Base-by-base conservation (phyloP, 1,140 invertebrate species). In the Pseudomyrmex concolor region DNA sequence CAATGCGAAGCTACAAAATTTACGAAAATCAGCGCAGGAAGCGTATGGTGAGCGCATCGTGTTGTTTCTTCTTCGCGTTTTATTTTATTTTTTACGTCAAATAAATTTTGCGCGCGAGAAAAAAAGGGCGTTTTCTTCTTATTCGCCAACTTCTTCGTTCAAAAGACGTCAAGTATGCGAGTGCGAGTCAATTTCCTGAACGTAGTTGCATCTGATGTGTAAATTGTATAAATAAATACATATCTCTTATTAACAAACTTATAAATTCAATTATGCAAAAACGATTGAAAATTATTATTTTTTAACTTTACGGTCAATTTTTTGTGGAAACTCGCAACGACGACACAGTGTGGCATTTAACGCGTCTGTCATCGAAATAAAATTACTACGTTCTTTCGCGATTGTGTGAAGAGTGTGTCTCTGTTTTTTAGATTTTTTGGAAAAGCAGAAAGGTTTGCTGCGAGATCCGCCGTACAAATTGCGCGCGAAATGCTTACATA, bases 401-500 rank as follows among this genome's bases (percentile, higher is more conserved):
- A 17, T 4, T 12, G 34, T 8, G n/a, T 10, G 12, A 13, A 71
- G 8, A 45, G 2, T 15, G 22, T 17, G 15, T 71, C 0, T 15
- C 22, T 22, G 1, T 22, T 2, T 64, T 95, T 57, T 89, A 98
- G 98, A 98, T 94, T 95, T 98, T 87, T 94, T 98, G 85, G 96
- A 97, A 90, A 95, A 96, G 85, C 97, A 98, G 94, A 97, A 97
- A 92, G 96, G 96, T 85, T 95, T 97, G 82, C 93, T 97, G 63
- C 95, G 97, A 84, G 97, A 97, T 92, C 96, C 97, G 17, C 97
- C 97, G 45, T 96, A 98, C 95, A 97, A 98, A 93, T 91, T 98
- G 77, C 95, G 97, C 91, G 96, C 97, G 74, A 96, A 96, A 89
- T 98, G 97, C 94, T 96, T 98, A 88, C 94, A 96, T 83, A 96